Percentiles rank a stretch among this genome's conserved stretches.
phyloP scores from a whole-genome alignment of 2,797 vertebrate genomes.

The Carduelis carduelis region DNA sequence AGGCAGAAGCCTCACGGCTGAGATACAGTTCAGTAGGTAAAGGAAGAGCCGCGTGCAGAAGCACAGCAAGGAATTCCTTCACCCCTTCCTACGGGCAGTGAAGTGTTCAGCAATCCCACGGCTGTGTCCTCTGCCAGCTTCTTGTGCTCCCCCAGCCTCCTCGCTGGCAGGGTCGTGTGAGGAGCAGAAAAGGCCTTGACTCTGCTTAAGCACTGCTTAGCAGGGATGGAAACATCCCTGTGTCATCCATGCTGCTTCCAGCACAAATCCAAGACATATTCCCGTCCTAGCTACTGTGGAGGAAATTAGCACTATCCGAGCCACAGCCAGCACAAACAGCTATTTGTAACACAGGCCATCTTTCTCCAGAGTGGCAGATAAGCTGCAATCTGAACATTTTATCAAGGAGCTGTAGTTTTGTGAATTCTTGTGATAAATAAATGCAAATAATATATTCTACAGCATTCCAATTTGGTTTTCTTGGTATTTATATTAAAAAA shows the following conservation, averaged over 20 bases:
- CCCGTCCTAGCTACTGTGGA: background rate
- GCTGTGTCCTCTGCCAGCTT: background rate
- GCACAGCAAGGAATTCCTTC: background rate
- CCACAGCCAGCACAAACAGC: background rate
- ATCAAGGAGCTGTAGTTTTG: background rate
- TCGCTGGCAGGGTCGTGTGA: background rate
- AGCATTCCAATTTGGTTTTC: background rate
- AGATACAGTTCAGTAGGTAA: too few relatives aligned
- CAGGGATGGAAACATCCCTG: background rate
- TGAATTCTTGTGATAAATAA: background rate
- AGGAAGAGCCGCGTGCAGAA: background rate
- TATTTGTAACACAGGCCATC: background rate
- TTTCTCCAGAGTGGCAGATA: background rate
- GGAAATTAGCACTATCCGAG: background rate
- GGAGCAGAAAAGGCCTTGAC: background rate
- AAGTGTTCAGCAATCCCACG: background rate
- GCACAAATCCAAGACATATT: background rate
- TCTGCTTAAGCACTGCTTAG: background rate
- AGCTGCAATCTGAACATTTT: background rate
- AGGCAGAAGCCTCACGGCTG: background rate
- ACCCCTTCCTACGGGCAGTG: background rate
- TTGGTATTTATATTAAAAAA: background rate
- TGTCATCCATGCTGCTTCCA: background rate
- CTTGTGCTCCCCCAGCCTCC: background rate
- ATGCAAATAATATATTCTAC: background rate